A percentile compares a stretch with the other conserved stretches of the same genome.
Evolutionary conservation across 1,140 invertebrate genomes (phyloP).

Genomic region (Cecropterus lyciades): DNA sequence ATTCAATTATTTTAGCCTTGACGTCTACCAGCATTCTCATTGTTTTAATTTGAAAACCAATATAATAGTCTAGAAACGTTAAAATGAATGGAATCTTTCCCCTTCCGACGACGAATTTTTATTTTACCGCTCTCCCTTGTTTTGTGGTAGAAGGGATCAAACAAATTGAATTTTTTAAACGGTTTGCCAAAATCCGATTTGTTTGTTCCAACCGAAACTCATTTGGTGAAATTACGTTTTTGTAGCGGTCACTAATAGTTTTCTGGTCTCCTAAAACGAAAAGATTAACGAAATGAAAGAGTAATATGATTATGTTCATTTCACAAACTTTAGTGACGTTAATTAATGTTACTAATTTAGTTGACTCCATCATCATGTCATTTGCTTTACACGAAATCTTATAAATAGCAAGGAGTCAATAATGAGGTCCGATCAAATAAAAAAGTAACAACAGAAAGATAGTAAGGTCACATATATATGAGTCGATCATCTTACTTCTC

Average conservation of each 20-base stretch:
- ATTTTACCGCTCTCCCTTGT: slow-evolving; percentile 2
- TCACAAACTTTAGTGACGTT: too few species aligned
- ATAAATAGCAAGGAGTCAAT: too few species aligned
- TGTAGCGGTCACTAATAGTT: neutral
- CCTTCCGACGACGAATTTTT: neutral
- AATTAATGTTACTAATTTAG: too few species aligned
- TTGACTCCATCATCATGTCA: too few species aligned
- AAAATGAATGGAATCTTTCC: slow-evolving; percentile 8
- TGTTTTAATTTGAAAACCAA: neutral
- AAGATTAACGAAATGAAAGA: too few species aligned
- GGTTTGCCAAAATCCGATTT: slow-evolving; percentile 5
- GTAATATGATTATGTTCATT: too few species aligned
- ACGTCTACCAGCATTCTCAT: neutral
- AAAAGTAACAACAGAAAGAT: too few species aligned
- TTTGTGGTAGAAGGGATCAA: slow-evolving; percentile 18
- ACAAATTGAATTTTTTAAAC: slow-evolving; percentile 25
- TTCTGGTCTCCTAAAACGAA: neutral
- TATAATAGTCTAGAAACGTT: neutral
- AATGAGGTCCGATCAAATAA: too few species aligned
- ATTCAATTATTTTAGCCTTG: neutral
- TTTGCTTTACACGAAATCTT: too few species aligned
- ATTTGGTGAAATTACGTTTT: neutral
- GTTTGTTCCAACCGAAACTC: slow-evolving; percentile 1
- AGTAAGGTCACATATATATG: too few species aligned
- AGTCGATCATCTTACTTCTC: too few species aligned